A percentile compares a stretch with the other conserved stretches of the same genome.
Conservation (phyloP, 2,113 vertebrate species). For the Channa maculata region DNA sequence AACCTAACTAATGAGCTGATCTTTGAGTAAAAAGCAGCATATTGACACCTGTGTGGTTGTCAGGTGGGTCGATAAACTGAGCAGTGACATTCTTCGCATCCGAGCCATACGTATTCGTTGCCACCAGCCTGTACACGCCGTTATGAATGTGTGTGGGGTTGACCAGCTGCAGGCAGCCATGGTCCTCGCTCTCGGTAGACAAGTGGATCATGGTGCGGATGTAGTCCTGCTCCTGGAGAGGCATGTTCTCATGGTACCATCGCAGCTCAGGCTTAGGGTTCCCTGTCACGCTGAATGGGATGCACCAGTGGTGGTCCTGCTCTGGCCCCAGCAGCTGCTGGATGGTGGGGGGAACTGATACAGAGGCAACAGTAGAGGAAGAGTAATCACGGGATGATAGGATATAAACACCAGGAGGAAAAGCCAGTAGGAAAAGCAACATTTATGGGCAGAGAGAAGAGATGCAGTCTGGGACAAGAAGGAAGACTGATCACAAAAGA, state of each 20-base stretch:
- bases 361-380: constrained; percentile 78
- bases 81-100: constrained; percentile 90
- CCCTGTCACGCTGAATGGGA: constrained; percentile 95
- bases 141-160: constrained; percentile 98
- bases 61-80: constrained; percentile 91
- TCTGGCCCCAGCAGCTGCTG: constrained; percentile 89
- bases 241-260: constrained; percentile 90
- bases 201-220: constrained; percentile 93
- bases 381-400: constrained; percentile 63
- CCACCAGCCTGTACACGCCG: constrained; percentile 92
- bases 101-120: constrained; percentile 89
- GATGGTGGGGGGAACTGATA: constrained; percentile 93
- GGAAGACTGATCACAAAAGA: constrained; percentile 21
- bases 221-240: constrained; percentile 90
- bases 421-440: constrained; percentile 56
- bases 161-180: constrained; percentile 95
- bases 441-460: constrained; percentile 35
- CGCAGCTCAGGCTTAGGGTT: constrained; percentile 92
- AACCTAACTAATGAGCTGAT: background rate
- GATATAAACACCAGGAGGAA: constrained; percentile 60
- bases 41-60: constrained; percentile 79
- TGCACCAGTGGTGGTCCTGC: constrained; percentile 96
- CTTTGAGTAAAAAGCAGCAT: background rate
- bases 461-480: background rate
- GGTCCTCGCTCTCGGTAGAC: constrained; percentile 90